phyloP scores from a whole-genome alignment of 2,113 vertebrate species.

The Ciconia maguari region DNA sequence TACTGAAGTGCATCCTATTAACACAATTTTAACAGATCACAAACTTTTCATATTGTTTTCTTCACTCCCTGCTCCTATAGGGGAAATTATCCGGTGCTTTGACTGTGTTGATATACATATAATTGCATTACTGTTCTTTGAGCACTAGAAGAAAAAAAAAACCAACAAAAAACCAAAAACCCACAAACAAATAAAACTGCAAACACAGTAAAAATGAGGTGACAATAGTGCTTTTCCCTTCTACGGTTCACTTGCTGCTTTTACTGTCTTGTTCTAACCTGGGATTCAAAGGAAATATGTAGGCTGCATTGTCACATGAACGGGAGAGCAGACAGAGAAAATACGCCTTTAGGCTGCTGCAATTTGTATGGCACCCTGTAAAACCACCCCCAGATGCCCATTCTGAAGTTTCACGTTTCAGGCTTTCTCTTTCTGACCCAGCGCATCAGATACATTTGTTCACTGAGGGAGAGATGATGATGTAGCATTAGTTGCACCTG shows the following conservation, averaged over 20 bases:
- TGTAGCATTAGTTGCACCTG: not conserved
- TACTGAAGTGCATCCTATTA: not conserved
- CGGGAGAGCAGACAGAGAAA: not conserved
- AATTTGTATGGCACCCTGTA: not conserved
- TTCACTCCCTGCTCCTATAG: not conserved
- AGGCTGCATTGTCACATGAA: fast-evolving
- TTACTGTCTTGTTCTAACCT: not conserved
- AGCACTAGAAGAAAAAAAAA: not conserved
- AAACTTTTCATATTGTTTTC: not conserved
- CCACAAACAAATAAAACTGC: not conserved
- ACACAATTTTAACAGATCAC: not conserved
- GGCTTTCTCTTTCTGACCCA: not conserved
- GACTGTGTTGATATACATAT: not conserved
- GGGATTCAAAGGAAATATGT: not conserved
- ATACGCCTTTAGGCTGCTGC: not conserved
- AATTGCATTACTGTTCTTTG: not conserved
- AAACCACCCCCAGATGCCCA: fast-evolving
- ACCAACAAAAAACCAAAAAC: not conserved
- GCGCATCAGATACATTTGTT: not conserved
- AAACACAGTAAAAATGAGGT: not conserved
- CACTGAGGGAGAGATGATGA: fast-evolving
- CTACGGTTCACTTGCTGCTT: not conserved
- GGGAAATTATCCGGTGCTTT: not conserved
- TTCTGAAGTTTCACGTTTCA: not conserved
- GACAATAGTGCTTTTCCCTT: not conserved